These are phyloP conservation scores for Pocillopora verrucosa DNA, from an alignment of 64 coral and sea anemone species.

Conservation along the genomic window DNA sequence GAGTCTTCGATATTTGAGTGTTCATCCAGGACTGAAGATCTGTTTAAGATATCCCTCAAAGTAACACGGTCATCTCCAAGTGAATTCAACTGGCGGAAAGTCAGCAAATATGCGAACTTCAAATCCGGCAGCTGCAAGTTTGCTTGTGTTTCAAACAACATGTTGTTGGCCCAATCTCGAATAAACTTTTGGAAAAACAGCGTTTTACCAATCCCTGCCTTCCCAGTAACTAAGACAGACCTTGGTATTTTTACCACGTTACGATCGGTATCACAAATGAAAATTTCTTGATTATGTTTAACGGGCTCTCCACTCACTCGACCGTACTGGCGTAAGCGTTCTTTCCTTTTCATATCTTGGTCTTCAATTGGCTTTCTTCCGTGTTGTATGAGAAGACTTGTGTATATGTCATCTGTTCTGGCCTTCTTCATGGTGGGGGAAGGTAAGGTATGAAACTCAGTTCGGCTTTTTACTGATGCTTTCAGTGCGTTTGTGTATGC, in stretches of 20 bases:
- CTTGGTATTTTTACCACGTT: neutral
- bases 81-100: slow-evolving; percentile 13
- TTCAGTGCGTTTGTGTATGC: neutral
- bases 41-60: slow-evolving; percentile 6
- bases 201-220: slow-evolving; percentile 27
- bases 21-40: slow-evolving; percentile 10
- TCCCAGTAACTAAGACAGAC: slow-evolving; percentile 6
- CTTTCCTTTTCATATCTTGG: neutral
- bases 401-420: slow-evolving; percentile 36
- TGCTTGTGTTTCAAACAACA: neutral
- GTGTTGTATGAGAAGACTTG: slow-evolving; percentile 19
- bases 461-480: neutral
- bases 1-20: neutral
- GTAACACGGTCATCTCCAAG: neutral
- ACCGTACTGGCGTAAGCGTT: slow-evolving; percentile 5
- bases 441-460: neutral
- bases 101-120: slow-evolving; percentile 22
- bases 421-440: neutral
- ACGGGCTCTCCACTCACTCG: slow-evolving; percentile 9
- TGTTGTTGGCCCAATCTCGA: slow-evolving; percentile 24
- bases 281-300: slow-evolving; percentile 7
- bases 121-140: neutral
- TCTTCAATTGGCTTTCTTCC: slow-evolving; percentile 23
- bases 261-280: neutral
- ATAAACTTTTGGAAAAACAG: slow-evolving; percentile 22